Percentiles rank a stretch among this genome's conserved stretches.
These are phyloP conservation scores for Holotrichia oblita DNA, from an alignment of 1,140 invertebrate species.

Conservation along the genomic window DNA sequence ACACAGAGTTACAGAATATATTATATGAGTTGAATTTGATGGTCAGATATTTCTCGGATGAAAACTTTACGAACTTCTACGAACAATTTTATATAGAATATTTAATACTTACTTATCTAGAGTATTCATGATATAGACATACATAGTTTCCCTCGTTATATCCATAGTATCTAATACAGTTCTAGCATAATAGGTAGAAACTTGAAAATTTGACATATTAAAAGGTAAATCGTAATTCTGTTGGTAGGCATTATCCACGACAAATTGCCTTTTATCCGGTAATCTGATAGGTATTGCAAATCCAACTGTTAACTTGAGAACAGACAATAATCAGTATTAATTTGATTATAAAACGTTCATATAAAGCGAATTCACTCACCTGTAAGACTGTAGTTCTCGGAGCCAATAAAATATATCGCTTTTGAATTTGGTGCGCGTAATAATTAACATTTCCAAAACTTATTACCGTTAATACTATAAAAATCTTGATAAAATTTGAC, in stretches of 20 bases:
- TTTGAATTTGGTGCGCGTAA: neutral
- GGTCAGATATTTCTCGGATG: no score
- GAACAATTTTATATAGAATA: no score
- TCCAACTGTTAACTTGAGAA: neutral
- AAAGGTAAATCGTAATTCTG: slow-evolving; percentile 50
- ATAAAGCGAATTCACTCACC: neutral
- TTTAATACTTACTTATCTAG: slow-evolving; percentile 50
- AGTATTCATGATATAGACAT: slow-evolving; percentile 50
- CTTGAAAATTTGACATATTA: slow-evolving; percentile 48
- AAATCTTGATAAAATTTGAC: neutral
- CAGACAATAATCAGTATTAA: neutral
- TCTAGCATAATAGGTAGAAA: slow-evolving; percentile 46
- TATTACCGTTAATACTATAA: neutral
- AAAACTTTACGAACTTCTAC: no score
- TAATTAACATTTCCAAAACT: neutral
- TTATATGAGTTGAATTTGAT: no score
- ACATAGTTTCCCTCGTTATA: slow-evolving; percentile 46
- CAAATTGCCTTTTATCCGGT: slow-evolving; percentile 8
- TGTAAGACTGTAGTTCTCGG: slow-evolving; percentile 24
- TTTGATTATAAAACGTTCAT: neutral
- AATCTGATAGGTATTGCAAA: neutral
- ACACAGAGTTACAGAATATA: no score
- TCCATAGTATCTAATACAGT: slow-evolving; percentile 47
- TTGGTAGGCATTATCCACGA: slow-evolving; percentile 39
- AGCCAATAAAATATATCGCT: slow-evolving; percentile 18